Conservation (phyloP, 2,888 invertebrate genomes). For the Latheticus oryzae region DNA sequence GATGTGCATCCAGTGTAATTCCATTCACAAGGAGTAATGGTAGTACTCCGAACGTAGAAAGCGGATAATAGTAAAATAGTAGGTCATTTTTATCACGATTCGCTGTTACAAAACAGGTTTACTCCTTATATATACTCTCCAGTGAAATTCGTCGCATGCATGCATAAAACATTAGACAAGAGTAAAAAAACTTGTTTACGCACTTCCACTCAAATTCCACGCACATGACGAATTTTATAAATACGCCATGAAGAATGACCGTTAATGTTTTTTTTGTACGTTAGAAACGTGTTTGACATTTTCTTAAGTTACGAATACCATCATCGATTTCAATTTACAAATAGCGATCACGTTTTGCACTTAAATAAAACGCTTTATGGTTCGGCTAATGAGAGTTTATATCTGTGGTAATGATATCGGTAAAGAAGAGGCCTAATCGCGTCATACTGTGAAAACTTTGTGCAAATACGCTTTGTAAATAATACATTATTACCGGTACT, state of each 20-base stretch:
- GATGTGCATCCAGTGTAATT: slow-evolving; percentile 36
- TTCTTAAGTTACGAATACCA: no score
- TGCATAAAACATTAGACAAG: slow-evolving; percentile 10
- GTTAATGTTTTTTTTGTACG: no score
- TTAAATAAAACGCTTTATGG: slow-evolving; percentile 41
- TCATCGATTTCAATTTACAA: no score
- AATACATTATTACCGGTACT: slow-evolving; percentile 32
- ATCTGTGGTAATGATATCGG: slow-evolving; percentile 35
- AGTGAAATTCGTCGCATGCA: slow-evolving; percentile 35
- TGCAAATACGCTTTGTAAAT: slow-evolving; percentile 38
- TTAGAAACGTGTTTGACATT: no score
- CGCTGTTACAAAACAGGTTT: slow-evolving; percentile 43
- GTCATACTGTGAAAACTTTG: slow-evolving; percentile 33
- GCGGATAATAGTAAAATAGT: slow-evolving; percentile 46
- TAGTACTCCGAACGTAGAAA: slow-evolving; percentile 43
- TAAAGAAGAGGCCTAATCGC: slow-evolving; percentile 33
- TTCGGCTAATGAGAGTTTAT: slow-evolving; percentile 37
- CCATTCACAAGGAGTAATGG: slow-evolving; percentile 43
- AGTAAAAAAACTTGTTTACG: slow-evolving; percentile 9
- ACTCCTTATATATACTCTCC: slow-evolving; percentile 23
- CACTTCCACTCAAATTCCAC: slow-evolving; percentile 11
- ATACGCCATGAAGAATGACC: no score
- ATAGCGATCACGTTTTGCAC: slow-evolving; percentile 36
- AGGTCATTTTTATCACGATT: slow-evolving; percentile 46
- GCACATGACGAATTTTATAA: slow-evolving; percentile 2